Base-by-base conservation (phyloP, 2,797 vertebrate species). In the Aphelocoma californica region DNA sequence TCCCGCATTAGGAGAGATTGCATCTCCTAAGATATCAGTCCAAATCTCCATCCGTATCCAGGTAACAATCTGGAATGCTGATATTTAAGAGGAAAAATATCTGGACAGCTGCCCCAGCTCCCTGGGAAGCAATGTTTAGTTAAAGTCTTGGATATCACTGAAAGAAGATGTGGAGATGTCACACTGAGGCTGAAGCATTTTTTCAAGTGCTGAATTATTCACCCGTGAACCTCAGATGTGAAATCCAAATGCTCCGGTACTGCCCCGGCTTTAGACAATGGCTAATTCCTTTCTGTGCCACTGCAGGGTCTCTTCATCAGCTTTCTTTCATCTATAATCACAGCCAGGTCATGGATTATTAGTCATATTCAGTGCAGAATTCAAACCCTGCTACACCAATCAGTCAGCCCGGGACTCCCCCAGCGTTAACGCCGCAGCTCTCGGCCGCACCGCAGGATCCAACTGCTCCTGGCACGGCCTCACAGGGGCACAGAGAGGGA, bases 241-340 rank as follows among this genome's bases (percentile, higher is more conserved):
- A 92, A 94, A 95, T 96, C 96, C 93, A 92, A 96, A 93, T 58
- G 94, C 93, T 95, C 69, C 23, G 57, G 86, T 83, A 53, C 92
- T 95, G 87, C 86, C 94, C 90, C 36, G 67, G 70, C 93, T 90
- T 97, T 97, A 93, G 96, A 96, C 94, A 96, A 96, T 96, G 92
- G 85, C 95, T 96, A 81, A 96, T 93, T 94, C 90, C 82, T 90
- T 89, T 95, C 93, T 81, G 94, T 85, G 93, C 75, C 90, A 72
- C 94, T 28, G 95, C 92, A 56, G 94, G 88, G 90, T 79, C 96
- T 94, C 92, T 70, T 96, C 86, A 95, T 95, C 93, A 93, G 91
- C 89, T 86, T 95, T 18, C 93, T 96, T 90, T 95, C 92, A 96
- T 85, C 85, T 84, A 70, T 81, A 91, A 92, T 90, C 91, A 94